Evolutionary conservation across 2,797 vertebrate species (phyloP), one percentile per base, ranked within the genome.

Genomic region (Fringilla coelebs): DNA sequence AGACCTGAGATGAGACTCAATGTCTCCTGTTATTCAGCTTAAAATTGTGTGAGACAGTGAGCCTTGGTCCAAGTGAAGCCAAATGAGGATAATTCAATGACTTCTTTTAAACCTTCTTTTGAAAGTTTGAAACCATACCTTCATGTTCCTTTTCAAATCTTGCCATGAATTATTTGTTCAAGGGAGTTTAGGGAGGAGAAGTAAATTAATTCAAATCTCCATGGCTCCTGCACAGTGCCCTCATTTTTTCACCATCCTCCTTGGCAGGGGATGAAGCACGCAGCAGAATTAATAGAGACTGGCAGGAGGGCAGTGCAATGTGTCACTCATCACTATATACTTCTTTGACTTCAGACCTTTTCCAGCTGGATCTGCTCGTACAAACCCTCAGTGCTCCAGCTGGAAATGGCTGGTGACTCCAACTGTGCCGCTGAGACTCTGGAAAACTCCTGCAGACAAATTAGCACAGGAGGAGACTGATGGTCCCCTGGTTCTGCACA

Each of bases 281-380:
- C 48, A 57, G 61, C 62, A 85, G 84, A 76, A 74, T 80, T 88
- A 90, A 91, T 40, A 68, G n/a, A 93, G n/a, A 48, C 36, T 88
- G 45, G 5, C 60, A 88, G 72, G 82, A 89, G 70, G 70, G 41
- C 73, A 91, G 46, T 34, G 45, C 77, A 55, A 55, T 31, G 41
- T 94, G 90, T 78, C 90, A 74, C 57, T 90, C 67, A 38, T 84
- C 80, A 61, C 32, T 60, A 87, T 41, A 48, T 29, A 48, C 63
- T 91, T 48, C 71, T 81, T 94, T 81, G 80, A 94, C 84, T 90
- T 73, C 86, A 94, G 81, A 93, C 28, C 74, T 94, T 86, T 95
- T 76, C 71, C 93, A 90, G 74, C 74, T 95, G 88, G 71, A 90
- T 91, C 58, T 85, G 26, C 66, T 77, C 58, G 49, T 75, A 89